Evolutionary conservation across 35 echinoderm and acorn worm genomes (phyloP), one percentile per base, ranked within the genome.

Genomic region (Lytechinus variegatus): DNA sequence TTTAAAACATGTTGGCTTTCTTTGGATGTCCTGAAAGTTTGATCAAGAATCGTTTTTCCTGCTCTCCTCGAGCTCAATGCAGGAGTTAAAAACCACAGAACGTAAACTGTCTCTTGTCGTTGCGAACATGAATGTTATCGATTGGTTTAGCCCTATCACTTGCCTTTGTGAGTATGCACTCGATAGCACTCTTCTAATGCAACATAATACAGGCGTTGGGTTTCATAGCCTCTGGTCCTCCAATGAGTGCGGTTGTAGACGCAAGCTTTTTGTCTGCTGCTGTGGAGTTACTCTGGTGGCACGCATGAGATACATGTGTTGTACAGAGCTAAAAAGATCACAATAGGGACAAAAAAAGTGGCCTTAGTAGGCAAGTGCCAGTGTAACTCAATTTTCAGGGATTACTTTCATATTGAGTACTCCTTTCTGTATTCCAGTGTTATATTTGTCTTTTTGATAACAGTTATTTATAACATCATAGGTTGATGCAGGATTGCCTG

Each of bases 191-290:
- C 66, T 79, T 24, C 66, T 24, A 79, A 79, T 79, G 66, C 66
- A n/a, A 79, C 66, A 79, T 79, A 24, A 79, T 79, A 79, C 66
- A 79, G 66, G 66, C 66, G n/a, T 79, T 79, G 66, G 66, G n/a
- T 79, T 79, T 27, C 66, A 79, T 79, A 24, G 66, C 66, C 66
- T 79, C 4, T 79, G n/a, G 66, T 24, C n/a, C 16, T 79, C 14
- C 66, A 79, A 58, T 1, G 19, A 16, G 12, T 24, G 19, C 4
- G 66, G 66, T 79, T 79, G 7, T 4, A 79, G 21, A 79, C 6
- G 19, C 66, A 79, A 79, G 66, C 66, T 79, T 24, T 7, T 24
- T 79, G n/a, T 79, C 21, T 16, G 19, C 16, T 79, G 66, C 19
- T 16, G 3, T 79, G 21, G 66, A 79, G 19, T 79, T 79, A 79